Evolutionary conservation across 2,888 invertebrate genomes (phyloP).

Genomic region (Habroteleia sp.): DNA sequence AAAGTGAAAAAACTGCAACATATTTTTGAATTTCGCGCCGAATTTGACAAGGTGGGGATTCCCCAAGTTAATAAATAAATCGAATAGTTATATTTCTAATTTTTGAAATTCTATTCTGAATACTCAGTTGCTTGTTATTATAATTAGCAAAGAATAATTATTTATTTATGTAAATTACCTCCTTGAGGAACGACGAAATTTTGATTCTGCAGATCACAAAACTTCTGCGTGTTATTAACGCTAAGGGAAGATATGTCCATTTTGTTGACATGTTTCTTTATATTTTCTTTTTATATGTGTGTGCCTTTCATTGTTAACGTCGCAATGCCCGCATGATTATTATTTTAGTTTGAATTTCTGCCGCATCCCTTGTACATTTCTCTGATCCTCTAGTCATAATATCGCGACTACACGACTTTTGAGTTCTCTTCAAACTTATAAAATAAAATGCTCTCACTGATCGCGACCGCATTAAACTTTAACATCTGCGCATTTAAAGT

Average conservation of each 20-base stretch:
- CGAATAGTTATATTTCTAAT: too few species aligned
- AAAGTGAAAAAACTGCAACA: too few species aligned
- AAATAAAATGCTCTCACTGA: conserved; percentile 8
- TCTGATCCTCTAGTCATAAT: conserved; percentile 10
- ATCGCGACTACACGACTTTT: background rate
- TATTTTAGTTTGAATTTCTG: background rate
- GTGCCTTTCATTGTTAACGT: conserved; percentile 10
- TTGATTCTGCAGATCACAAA: conserved; percentile 70
- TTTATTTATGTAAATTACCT: conserved; percentile 64
- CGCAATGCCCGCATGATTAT: background rate
- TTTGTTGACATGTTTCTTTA: conserved; percentile 38
- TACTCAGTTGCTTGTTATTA: too few species aligned
- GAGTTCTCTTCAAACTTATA: conserved; percentile 11
- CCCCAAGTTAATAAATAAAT: too few species aligned
- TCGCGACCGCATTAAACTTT: conserved; percentile 10
- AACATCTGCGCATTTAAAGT: conserved; percentile 2
- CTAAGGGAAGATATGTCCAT: conserved; percentile 68
- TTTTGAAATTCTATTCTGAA: too few species aligned
- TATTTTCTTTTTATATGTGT: conserved; percentile 21
- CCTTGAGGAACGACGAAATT: conserved; percentile 70
- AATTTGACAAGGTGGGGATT: too few species aligned
- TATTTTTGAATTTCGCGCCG: too few species aligned
- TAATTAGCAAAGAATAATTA: too few species aligned
- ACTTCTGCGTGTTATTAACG: conserved; percentile 69
- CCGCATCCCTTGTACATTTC: background rate